Evolutionary conservation across 2,888 invertebrate species (phyloP).

Genomic region (Lasioglossum vierecki): DNA sequence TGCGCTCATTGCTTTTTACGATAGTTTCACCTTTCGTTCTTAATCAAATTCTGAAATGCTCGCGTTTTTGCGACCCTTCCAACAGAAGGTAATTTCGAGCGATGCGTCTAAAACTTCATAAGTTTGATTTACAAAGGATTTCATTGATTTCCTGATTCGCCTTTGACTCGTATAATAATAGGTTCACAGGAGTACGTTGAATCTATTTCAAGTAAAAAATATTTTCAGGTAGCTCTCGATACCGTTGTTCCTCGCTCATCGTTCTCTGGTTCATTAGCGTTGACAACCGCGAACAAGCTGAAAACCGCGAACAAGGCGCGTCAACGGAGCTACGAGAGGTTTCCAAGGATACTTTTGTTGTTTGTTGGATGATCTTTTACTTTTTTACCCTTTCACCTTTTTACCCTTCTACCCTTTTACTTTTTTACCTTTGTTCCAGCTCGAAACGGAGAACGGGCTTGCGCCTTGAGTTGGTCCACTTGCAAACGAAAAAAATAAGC

Average conservation of each 20-base stretch:
- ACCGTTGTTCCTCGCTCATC: not conserved
- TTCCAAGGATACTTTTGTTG: constrained; percentile 32
- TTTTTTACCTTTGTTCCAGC: not conserved
- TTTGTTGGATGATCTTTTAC: constrained; percentile 17
- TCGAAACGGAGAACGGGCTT: constrained; percentile 57
- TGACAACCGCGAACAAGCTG: too few species aligned
- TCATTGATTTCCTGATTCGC: not conserved
- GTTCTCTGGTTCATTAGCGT: not conserved
- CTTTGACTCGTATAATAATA: not conserved
- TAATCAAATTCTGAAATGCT: constrained; percentile 26
- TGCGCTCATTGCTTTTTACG: constrained; percentile 29
- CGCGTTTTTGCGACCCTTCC: not conserved
- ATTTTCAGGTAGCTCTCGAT: not conserved
- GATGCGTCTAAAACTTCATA: not conserved
- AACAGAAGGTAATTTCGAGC: not conserved
- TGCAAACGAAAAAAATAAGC: constrained; percentile 9
- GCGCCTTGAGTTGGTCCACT: constrained; percentile 56
- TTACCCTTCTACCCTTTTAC: not conserved
- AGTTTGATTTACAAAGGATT: not conserved
- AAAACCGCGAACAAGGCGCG: constrained; percentile 20
- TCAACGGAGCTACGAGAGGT: constrained; percentile 12
- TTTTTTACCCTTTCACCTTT: constrained; percentile 8
- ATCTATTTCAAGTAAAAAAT: not conserved
- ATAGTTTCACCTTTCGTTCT: constrained; percentile 23
- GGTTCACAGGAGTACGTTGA: not conserved